A percentile compares a stretch with the other conserved stretches of the same genome.
phyloP scores from a whole-genome alignment of 92 coral and sea anemone genomes.

The Zoanthus sociatus region DNA sequence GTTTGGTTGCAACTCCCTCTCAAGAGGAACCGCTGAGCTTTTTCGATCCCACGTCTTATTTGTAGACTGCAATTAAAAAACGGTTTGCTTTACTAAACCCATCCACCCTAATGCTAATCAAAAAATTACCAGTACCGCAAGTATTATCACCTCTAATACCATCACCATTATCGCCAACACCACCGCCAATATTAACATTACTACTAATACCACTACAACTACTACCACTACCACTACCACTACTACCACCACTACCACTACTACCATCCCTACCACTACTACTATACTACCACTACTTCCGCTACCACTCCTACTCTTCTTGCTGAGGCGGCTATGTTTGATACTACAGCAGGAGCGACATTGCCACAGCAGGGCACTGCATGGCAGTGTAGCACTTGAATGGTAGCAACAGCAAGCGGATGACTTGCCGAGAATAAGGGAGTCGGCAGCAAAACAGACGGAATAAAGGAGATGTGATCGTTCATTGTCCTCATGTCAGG shows the following conservation, averaged over 20 bases:
- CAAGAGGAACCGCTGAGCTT: not conserved
- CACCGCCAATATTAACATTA: not conserved
- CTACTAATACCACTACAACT: not conserved
- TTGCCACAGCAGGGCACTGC: too few species aligned
- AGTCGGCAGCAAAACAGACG: too few species aligned
- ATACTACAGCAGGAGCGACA: too few species aligned
- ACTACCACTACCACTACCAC: not conserved
- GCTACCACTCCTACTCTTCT: too few species aligned
- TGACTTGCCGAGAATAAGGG: too few species aligned
- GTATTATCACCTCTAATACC: too few species aligned
- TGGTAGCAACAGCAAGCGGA: too few species aligned
- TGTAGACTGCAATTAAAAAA: constrained; percentile 1
- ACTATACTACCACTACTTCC: not conserved
- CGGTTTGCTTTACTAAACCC: not conserved
- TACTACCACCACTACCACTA: too few species aligned
- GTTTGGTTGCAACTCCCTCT: not conserved
- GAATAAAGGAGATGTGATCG: too few species aligned
- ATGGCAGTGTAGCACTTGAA: too few species aligned
- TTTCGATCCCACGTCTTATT: constrained; percentile 33
- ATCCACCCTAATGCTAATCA: not conserved
- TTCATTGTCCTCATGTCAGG: too few species aligned
- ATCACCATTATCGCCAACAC: not conserved
- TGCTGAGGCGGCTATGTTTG: too few species aligned
- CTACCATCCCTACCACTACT: not conserved
- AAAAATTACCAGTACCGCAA: not conserved